Base-by-base conservation (phyloP, 2,797 vertebrate genomes). In the Xiphophorus birchmanni region DNA sequence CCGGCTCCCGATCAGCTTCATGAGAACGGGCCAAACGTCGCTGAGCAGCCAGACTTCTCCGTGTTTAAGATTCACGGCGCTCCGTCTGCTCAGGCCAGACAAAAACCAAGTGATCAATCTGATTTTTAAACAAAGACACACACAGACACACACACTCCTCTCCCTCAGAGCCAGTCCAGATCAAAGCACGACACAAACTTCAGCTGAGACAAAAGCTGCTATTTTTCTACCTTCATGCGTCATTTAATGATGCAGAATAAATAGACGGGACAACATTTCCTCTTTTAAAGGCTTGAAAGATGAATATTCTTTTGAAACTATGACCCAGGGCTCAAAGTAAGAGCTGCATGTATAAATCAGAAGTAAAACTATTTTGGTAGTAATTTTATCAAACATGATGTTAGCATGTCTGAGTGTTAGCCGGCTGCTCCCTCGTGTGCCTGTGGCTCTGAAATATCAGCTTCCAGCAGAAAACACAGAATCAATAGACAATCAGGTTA, bases 401-500 rank as follows among this genome's bases (percentile, higher is more conserved):
- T 26, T n/a, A 29, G 48, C 48, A 50, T 50, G 5, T 50, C 17
- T 7, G 47, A 18, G 48, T 7, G 47, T 48, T 48, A 48, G 47
- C 47, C 47, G 15, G 47, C 47, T 48, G 47, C 47, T 48, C 4
- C 47, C 9, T 44, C 37, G 18, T 13, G 73, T 12, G 80, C 86
- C 81, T 40, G 50, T 0, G 78, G 80, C 77, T 0, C 80, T 54
- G 73, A 56, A 80, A 76, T 85, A 88, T 85, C 83, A 78, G 26
- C 78, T 80, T 80, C 80, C 77, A 63, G 81, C 82, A 85, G 72
- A 88, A 86, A 89, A 77, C 85, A 80, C 81, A 72, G 65, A 69
- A 93, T 93, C 92, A 82, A 93, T 91, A 93, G 40, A 81, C 91
- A 90, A 92, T 93, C 90, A 89, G 84, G 85, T 91, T 84, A 86